A percentile compares a stretch with the other conserved stretches of the same genome.
Evolutionary conservation across 2,113 vertebrate genomes (phyloP).

Genomic region (Hemicordylus capensis): DNA sequence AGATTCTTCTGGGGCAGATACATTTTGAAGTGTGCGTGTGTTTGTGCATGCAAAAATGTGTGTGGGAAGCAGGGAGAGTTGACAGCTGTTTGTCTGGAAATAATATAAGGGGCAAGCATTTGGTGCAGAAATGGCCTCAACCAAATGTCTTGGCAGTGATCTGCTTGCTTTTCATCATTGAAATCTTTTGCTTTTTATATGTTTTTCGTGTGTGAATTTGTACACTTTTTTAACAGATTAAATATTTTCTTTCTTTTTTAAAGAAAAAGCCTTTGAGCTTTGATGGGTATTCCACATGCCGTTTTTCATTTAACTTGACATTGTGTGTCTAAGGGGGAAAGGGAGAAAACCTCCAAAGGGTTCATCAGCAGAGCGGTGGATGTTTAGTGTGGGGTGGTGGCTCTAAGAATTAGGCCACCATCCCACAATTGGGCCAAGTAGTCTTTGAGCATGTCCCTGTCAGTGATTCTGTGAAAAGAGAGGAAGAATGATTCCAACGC

Average conservation of each 20-base stretch:
- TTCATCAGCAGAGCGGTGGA: too few relatives aligned
- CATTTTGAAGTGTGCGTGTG: constrained; percentile 65
- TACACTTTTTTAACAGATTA: constrained; percentile 13
- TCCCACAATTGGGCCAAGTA: too few relatives aligned
- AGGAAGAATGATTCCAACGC: too few relatives aligned
- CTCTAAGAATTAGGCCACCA: too few relatives aligned
- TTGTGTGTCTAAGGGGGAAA: not conserved
- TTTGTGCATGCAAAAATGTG: not conserved
- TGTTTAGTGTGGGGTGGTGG: not conserved
- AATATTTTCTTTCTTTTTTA: constrained; percentile 8
- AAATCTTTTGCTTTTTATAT: not conserved
- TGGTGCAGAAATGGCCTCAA: constrained; percentile 2
- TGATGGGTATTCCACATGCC: not conserved
- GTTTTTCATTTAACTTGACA: not conserved
- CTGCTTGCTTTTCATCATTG: not conserved
- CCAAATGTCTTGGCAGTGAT: constrained; percentile 33
- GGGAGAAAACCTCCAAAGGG: too few relatives aligned
- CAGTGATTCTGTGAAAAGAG: too few relatives aligned
- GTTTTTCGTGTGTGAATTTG: not conserved
- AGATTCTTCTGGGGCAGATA: constrained; percentile 77
- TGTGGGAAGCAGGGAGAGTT: not conserved
- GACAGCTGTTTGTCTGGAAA: constrained; percentile 1
- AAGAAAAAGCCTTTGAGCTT: not conserved
- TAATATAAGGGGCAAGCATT: not conserved
- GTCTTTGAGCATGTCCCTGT: too few relatives aligned